Evolutionary conservation across 2,113 vertebrate species (phyloP).

Genomic region (Herpailurus yagouaroundi): DNA sequence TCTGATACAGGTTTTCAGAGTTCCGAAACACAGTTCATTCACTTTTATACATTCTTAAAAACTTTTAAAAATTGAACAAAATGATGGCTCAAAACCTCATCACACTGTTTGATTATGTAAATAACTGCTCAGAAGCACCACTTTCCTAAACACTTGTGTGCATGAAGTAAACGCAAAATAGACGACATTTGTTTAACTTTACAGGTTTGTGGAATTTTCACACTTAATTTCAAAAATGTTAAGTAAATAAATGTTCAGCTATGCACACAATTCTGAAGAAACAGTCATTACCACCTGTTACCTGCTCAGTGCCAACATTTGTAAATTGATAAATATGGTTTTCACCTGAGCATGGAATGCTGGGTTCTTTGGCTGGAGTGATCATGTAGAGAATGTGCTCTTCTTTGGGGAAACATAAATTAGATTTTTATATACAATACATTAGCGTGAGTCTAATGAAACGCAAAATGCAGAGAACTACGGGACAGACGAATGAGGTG

Average conservation of each 20-base stretch:
- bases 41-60: not conserved
- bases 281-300: slow-evolving; percentile 45
- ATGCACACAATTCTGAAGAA: slow-evolving; percentile 17
- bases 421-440: not conserved
- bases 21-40: not conserved
- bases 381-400: not conserved
- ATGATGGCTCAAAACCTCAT: slow-evolving; percentile 39
- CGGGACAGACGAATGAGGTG: not conserved
- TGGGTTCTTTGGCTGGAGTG: not conserved
- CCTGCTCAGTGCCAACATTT: slow-evolving; percentile 48
- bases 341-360: not conserved
- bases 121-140: slow-evolving; percentile 11
- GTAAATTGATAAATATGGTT: slow-evolving; percentile 58
- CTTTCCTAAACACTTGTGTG: not conserved
- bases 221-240: slow-evolving; percentile 59
- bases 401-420: not conserved
- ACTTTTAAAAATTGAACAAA: slow-evolving; percentile 1
- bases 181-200: slow-evolving; percentile 37
- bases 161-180: not conserved
- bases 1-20: not conserved
- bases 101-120: not conserved
- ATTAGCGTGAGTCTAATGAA: not conserved
- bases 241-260: slow-evolving; percentile 51
- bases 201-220: slow-evolving; percentile 47
- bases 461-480: not conserved